A percentile compares a stretch with the other conserved stretches of the same genome.
These are phyloP conservation scores for Sphyrna mokarran DNA, from an alignment of 2,113 vertebrate species.

Conservation along the genomic window DNA sequence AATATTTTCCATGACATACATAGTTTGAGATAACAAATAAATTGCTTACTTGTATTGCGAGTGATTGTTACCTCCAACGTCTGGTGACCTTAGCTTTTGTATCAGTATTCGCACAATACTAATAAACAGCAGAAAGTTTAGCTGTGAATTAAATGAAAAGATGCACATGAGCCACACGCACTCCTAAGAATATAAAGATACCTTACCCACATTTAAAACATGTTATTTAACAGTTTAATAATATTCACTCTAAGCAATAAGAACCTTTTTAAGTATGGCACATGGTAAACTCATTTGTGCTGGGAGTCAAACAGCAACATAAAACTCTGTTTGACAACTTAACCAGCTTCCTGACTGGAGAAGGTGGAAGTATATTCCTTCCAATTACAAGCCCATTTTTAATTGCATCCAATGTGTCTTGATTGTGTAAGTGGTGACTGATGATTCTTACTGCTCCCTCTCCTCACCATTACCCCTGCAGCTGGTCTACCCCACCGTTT, in stretches of 20 bases:
- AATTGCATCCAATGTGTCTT: background rate
- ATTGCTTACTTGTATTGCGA: constrained; percentile 62
- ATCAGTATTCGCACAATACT: constrained; percentile 66
- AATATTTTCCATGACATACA: background rate
- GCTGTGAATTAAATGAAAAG: constrained; percentile 46
- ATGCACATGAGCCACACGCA: background rate
- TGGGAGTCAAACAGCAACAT: background rate
- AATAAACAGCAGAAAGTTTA: constrained; percentile 65
- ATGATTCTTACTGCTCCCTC: background rate
- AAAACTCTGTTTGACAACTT: background rate
- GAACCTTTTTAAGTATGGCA: background rate
- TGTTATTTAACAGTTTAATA: background rate
- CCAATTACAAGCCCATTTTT: background rate
- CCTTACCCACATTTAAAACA: background rate
- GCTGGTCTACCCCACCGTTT: background rate
- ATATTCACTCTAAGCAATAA: background rate
- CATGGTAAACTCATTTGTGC: no score
- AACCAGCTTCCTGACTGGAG: background rate
- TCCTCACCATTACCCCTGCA: background rate
- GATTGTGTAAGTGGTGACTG: background rate
- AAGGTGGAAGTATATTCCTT: background rate
- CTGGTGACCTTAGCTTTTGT: constrained; percentile 64
- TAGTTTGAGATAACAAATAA: background rate
- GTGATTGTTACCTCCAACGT: constrained; percentile 59
- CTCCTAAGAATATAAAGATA: background rate